Base-by-base conservation (phyloP, 2,888 invertebrate genomes). In the Capitulum mitella region DNA sequence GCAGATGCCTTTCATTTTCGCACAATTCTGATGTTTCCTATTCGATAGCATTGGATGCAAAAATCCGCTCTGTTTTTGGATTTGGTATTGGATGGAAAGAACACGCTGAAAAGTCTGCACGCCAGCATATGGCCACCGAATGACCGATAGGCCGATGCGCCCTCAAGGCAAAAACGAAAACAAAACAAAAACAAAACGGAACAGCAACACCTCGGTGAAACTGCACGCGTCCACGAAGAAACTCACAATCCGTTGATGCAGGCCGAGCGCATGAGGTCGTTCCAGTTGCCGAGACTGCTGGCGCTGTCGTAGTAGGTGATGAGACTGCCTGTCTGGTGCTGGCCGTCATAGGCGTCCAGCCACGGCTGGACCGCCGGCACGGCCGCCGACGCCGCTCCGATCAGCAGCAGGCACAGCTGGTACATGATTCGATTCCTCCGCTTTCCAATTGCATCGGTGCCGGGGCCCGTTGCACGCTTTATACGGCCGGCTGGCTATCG, bases 281-380 rank as follows among this genome's bases (percentile, higher is more conserved):
- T 70, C 70, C 70, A 70, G 37, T 8, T 0, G 37, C 40, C 70
- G 37, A 70, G 37, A 40, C 70, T 70, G 70, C 70, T 40, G 22
- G 22, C 5, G 70, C 70, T 70, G 40, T 70, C 70, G 70, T 70
- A 26, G 70, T 70, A 70, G 22, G 70, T 70, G 70, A 70, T 70
- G 19, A 70, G 3, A 40, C 2, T 70, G 70, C 70, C 70, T 10
- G 70, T 26, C 40, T 70, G 40, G 40, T 70, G 70, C 70, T 70
- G 70, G 70, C 40, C 70, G 37, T 3, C 26, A 40, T 70, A 70
- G 70, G 37, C 70, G 40, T 70, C 70, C 37, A 70, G 70, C 70
- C 70, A 70, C 19, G 70, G 70, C 40, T 19, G 22, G 22, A 70
- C 70, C 19, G 8, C 1, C 37, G 37, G 14, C 26, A 5, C 37